Percentiles rank a stretch among this genome's conserved stretches.
phyloP scores from a whole-genome alignment of 2,888 invertebrate species.

The Napeogenes sylphis region DNA sequence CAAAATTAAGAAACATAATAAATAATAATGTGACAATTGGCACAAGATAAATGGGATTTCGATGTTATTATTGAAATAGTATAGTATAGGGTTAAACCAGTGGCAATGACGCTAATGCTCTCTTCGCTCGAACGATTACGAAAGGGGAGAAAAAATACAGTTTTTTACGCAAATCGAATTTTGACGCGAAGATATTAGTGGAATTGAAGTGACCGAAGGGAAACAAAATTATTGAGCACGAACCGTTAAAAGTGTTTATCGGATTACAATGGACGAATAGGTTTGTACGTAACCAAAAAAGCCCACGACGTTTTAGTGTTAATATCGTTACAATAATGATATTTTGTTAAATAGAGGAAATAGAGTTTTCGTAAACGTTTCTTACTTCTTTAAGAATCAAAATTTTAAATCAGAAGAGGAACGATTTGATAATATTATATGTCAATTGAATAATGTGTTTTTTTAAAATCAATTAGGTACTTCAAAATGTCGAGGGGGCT shows the following conservation, averaged over 20 bases:
- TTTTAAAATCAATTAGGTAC: constrained; percentile 29
- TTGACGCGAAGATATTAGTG: constrained; percentile 60
- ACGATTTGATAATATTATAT: too few species aligned
- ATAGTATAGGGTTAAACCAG: constrained; percentile 41
- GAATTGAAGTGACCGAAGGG: constrained; percentile 68
- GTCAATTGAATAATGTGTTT: background rate
- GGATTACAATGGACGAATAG: constrained; percentile 43
- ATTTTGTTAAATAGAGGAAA: background rate
- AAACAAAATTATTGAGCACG: constrained; percentile 64
- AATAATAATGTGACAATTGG: constrained; percentile 44
- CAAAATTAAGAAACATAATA: constrained; percentile 43
- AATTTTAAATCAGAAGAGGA: too few species aligned
- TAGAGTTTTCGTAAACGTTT: too few species aligned
- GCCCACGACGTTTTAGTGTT: constrained; percentile 9
- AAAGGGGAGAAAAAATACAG: constrained; percentile 47
- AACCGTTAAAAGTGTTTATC: constrained; percentile 58
- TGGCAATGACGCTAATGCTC: constrained; percentile 57
- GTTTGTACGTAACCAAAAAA: constrained; percentile 15
- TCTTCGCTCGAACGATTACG: constrained; percentile 53
- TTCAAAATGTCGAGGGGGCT: constrained; percentile 31
- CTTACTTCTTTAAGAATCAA: too few species aligned
- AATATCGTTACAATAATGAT: background rate
- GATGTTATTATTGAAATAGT: constrained; percentile 46
- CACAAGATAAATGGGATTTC: constrained; percentile 49
- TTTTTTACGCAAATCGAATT: constrained; percentile 70